Conservation (phyloP, 2,888 invertebrate genomes). For the Chironomus tentans region DNA sequence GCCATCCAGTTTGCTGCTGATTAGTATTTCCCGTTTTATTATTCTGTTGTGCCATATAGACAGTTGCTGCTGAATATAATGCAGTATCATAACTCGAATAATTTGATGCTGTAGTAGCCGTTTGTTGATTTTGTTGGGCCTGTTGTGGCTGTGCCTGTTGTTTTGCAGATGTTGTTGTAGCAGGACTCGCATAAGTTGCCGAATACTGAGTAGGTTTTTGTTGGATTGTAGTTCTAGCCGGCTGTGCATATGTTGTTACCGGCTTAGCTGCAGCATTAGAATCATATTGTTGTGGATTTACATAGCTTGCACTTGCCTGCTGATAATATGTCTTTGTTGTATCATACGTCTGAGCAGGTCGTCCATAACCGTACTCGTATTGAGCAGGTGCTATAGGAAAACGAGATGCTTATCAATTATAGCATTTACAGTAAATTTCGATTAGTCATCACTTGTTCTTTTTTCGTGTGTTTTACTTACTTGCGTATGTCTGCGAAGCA, state of each 20-base stretch:
- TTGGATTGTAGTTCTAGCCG: constrained; percentile 55
- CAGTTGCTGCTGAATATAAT: constrained; percentile 85
- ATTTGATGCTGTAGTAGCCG: constrained; percentile 56
- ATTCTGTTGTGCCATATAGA: constrained; percentile 79
- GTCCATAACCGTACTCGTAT: constrained; percentile 62
- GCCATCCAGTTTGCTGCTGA: constrained; percentile 35
- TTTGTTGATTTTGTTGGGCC: constrained; percentile 29
- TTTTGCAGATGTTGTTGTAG: neutral
- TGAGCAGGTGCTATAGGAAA: constrained; percentile 42
- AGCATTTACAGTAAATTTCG: neutral
- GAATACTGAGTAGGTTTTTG: constrained; percentile 46
- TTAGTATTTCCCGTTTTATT: constrained; percentile 34
- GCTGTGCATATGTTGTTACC: constrained; percentile 45
- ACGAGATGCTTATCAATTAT: too few relatives aligned
- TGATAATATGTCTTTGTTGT: constrained; percentile 80
- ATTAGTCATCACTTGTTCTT: neutral
- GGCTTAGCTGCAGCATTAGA: constrained; percentile 36
- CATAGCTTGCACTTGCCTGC: constrained; percentile 54
- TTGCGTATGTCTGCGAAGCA: constrained; percentile 12
- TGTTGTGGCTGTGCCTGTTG: neutral
- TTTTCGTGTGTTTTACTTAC: neutral
- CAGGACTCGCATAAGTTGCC: neutral
- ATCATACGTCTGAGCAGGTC: constrained; percentile 62
- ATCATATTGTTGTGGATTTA: constrained; percentile 45
- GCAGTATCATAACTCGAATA: constrained; percentile 90